These are phyloP conservation scores for Loxodonta africana DNA, from an alignment of 2,113 vertebrate genomes.

Conservation along the genomic window DNA sequence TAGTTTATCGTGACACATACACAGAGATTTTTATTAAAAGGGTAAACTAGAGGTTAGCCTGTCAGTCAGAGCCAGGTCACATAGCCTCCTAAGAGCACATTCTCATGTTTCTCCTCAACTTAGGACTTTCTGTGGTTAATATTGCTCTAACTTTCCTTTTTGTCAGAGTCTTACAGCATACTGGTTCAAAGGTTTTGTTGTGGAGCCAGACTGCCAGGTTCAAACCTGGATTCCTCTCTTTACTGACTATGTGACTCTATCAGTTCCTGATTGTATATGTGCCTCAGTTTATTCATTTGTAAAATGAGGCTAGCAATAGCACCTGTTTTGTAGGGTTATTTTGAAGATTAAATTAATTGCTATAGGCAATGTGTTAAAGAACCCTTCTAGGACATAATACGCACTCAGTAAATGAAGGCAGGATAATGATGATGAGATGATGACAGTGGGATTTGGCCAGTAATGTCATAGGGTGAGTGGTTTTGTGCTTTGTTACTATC, in stretches of 20 bases:
- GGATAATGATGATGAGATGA: background rate
- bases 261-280: background rate
- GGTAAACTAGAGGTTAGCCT: background rate
- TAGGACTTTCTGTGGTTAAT: background rate
- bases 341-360: slow-evolving; percentile 2
- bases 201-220: background rate
- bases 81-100: background rate
- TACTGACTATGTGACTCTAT: background rate
- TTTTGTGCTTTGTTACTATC: slow-evolving; percentile 21
- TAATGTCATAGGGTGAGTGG: background rate
- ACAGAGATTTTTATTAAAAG: background rate
- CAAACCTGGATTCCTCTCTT: background rate
- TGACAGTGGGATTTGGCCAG: background rate
- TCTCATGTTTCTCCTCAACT: background rate
- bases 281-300: background rate
- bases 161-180: background rate
- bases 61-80: background rate
- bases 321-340: background rate
- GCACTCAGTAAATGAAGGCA: background rate
- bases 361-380: background rate
- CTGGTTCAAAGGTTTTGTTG: background rate
- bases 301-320: background rate
- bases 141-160: background rate
- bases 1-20: background rate
- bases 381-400: background rate